Conservation (phyloP, 2,113 vertebrate species). For the Melanostigma gelatinosum region DNA sequence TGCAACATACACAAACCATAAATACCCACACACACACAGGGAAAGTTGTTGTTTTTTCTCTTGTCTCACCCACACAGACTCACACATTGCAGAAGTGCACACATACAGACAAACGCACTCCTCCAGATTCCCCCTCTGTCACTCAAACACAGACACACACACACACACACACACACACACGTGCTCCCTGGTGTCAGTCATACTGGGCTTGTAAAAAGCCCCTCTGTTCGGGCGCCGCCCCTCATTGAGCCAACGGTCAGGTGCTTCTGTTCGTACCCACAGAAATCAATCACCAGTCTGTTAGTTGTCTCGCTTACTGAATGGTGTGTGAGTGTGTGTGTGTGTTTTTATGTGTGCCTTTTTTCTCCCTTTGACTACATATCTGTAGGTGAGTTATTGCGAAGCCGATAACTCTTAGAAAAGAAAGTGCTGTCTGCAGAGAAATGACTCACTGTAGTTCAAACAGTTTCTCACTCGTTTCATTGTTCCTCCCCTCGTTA, state of each 20-base stretch:
- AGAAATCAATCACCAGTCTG: slow-evolving; percentile 73
- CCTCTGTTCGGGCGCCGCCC: slow-evolving; percentile 48
- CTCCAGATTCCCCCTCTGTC: slow-evolving; percentile 34
- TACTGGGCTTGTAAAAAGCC: slow-evolving; percentile 53
- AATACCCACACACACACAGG: slow-evolving; percentile 7
- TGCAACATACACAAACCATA: slow-evolving; percentile 7
- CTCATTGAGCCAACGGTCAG: slow-evolving; percentile 60
- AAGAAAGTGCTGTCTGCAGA: slow-evolving; percentile 36
- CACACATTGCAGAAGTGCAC: slow-evolving; percentile 17
- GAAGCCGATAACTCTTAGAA: slow-evolving; percentile 41
- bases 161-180: slow-evolving; percentile 29
- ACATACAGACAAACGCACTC: slow-evolving; percentile 21
- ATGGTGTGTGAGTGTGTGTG: slow-evolving; percentile 13
- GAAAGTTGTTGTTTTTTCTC: slow-evolving; percentile 25
- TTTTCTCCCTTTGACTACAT: slow-evolving; percentile 49
- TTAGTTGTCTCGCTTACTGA: slow-evolving; percentile 52
- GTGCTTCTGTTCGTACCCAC: slow-evolving; percentile 63
- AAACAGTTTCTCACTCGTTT: slow-evolving; percentile 16
- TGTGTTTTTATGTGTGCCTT: background rate
- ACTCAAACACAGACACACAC: slow-evolving; percentile 16
- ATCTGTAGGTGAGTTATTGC: slow-evolving; percentile 50
- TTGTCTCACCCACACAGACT: background rate
- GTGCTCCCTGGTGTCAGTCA: slow-evolving; percentile 58
- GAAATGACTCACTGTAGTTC: slow-evolving; percentile 55
- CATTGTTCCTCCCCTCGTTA: slow-evolving; percentile 11